Base-by-base conservation (phyloP, 2,113 vertebrate species). In the Trichechus manatus region DNA sequence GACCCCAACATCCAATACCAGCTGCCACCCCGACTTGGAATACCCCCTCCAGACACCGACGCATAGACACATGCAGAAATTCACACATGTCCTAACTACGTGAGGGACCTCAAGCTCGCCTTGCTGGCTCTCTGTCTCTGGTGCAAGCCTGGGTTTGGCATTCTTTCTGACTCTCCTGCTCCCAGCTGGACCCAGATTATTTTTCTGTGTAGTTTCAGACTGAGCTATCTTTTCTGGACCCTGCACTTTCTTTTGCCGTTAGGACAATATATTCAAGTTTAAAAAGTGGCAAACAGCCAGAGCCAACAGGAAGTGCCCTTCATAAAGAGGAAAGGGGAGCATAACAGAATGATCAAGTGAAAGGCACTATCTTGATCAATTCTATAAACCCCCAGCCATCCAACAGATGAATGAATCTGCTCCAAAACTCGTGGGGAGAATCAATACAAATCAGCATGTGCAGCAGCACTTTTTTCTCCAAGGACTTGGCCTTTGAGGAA, bases 401-500 rank as follows among this genome's bases (percentile, higher is more conserved):
- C 9, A 23, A 20, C 56, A 93, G 77, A 91, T 68, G 93, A 95
- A 96, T 77, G 42, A 97, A 89, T 96, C 83, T 61, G 74, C 53
- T 79, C 56, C 11, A 79, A 50, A 79, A 5, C 61, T 81, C 75
- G 75, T 53, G 68, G 15, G 79, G 77, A 93, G 93, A 89, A 96
- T 97, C 79, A 72, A 81, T 93, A 90, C 87, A 87, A 87, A 93
- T 87, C 89, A 56, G 64, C 84, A 63, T 78, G 33, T 5, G 20
- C 70, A 72, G 50, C 39, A 75, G 63, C 36, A 77, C 36, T 59
- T 77, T 93, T 91, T 87, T 61, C 97, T 96, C 96, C 72, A 78
- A 94, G 64, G 93, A 77, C 33, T 61, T 81, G 72, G 64, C 89
- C 96, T 97, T 97, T 56, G 8, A 95, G 61, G 94, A 89, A 95